Percentiles rank a stretch among this genome's conserved stretches.
These are phyloP conservation scores for Gastrophysa polygoni DNA, from an alignment of 2,888 invertebrate species.

Conservation along the genomic window DNA sequence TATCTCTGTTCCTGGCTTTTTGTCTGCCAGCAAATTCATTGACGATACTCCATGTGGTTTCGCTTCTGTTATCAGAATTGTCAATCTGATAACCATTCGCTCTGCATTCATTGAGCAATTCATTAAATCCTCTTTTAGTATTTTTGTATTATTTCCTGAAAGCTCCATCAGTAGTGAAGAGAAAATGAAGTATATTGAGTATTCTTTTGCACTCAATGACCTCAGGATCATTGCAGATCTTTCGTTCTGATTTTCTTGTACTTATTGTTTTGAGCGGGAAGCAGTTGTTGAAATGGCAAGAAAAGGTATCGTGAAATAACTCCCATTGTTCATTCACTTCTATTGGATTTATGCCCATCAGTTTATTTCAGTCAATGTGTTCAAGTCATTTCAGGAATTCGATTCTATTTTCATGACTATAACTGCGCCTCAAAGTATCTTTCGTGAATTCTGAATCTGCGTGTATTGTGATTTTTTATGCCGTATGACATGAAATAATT, in stretches of 20 bases:
- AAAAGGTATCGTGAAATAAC: too few relatives aligned
- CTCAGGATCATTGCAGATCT: slow-evolving; percentile 3
- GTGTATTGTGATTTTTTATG: neutral
- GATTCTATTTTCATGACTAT: neutral
- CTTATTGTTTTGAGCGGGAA: too few relatives aligned
- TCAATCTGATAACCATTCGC: neutral
- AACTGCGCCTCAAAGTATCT: neutral
- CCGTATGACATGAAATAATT: neutral
- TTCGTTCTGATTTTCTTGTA: neutral
- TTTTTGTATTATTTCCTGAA: neutral
- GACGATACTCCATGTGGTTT: neutral
- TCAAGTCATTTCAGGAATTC: neutral
- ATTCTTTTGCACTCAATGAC: slow-evolving; percentile 4
- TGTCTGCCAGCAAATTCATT: neutral
- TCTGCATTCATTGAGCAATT: neutral
- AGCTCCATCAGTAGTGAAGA: neutral
- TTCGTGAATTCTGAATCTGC: neutral
- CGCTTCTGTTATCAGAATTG: neutral
- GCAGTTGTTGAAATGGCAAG: too few relatives aligned
- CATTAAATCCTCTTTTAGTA: neutral
- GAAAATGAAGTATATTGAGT: neutral
- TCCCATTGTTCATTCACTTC: too few relatives aligned
- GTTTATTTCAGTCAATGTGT: too few relatives aligned
- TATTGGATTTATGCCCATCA: too few relatives aligned
- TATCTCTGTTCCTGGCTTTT: neutral